Base-by-base conservation (phyloP, 2,113 vertebrate genomes). In the Ellobius talpinus region DNA sequence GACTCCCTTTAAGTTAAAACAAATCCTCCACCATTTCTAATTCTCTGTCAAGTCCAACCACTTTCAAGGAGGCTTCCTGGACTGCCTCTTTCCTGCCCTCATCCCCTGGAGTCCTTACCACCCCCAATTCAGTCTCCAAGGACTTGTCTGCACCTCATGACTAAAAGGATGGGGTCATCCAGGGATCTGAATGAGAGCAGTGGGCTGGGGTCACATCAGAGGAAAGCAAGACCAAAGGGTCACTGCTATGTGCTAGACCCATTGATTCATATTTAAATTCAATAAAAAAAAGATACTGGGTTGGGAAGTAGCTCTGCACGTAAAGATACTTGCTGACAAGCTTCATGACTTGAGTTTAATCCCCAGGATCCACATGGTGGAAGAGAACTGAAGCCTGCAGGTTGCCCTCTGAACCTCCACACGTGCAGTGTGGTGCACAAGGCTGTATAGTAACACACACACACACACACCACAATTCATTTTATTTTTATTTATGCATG, bases 261-360 rank as follows among this genome's bases (percentile, higher is more conserved):
- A 58, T 86, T n/a, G 91, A 89, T 91, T 55, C 65, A 52, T 39
- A 73, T 74, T 96, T 74, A 81, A 55, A 81, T 36, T 55, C 9
- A 55, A 79, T 50, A 79, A 50, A 36, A 50, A 68, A 39, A 68
- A 13, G 16, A 77, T 52, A 33, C 29, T 55, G 50, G 31, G 50
- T 52, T 55, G 77, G 77, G 29, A 79, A 50, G 47, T 5, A 47
- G 31, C 47, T 79, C 47, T 19, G 16, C 47, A 21, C 31, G 29
- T 21, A 52, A 36, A 52, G 31, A 52, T 11, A 33, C 77, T 52
- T 52, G 3, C 47, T 52, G 31, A 31, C 11, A 31, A 77, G 74
- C 74, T 45, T 31, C 26, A 17, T 47, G 47, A 21, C 77, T 52
- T 21, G 47, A 36, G 2, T 79, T 79, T 52, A 29, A 79, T 52